Percentiles rank a stretch among this genome's conserved stretches.
These are phyloP conservation scores for Paelopatides confundens DNA, from an alignment of 53 echinoderm and acorn worm genomes.

Conservation along the genomic window DNA sequence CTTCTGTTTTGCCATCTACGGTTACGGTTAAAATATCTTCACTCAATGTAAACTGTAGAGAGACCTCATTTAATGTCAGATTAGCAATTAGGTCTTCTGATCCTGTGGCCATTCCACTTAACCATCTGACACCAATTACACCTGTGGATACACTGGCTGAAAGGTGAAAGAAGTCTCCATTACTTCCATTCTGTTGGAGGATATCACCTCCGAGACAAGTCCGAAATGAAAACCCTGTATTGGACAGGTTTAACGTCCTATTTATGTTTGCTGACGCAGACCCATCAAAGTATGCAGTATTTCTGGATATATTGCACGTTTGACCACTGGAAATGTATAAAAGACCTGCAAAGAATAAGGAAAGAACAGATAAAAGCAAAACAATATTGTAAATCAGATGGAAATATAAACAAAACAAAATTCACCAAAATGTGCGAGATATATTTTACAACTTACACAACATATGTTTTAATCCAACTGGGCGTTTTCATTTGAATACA, in stretches of 20 bases:
- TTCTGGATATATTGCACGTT: background rate
- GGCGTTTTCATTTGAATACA: too few relatives aligned
- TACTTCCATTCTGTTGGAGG: slow-evolving; percentile 67
- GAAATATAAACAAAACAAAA: too few relatives aligned
- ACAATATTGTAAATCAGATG: too few relatives aligned
- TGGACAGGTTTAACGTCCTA: slow-evolving; percentile 22
- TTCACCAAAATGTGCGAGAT: too few relatives aligned
- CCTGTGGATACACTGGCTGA: slow-evolving; percentile 6
- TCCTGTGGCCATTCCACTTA: background rate
- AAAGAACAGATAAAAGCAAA: background rate
- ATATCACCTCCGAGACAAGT: slow-evolving; percentile 86
- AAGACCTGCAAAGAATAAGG: background rate
- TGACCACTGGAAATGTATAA: background rate
- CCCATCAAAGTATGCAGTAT: slow-evolving; percentile 77
- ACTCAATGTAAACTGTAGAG: background rate
- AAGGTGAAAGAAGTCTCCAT: slow-evolving; percentile 65
- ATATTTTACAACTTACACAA: too few relatives aligned
- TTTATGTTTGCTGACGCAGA: slow-evolving; percentile 56
- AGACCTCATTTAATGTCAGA: background rate
- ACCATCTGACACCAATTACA: background rate
- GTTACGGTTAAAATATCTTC: background rate
- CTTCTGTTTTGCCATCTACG: background rate
- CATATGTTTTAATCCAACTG: too few relatives aligned
- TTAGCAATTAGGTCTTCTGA: background rate
- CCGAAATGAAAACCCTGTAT: slow-evolving; percentile 68